Evolutionary conservation across 2,888 invertebrate genomes (phyloP).

Genomic region (Lepetodrilus schrolli): DNA sequence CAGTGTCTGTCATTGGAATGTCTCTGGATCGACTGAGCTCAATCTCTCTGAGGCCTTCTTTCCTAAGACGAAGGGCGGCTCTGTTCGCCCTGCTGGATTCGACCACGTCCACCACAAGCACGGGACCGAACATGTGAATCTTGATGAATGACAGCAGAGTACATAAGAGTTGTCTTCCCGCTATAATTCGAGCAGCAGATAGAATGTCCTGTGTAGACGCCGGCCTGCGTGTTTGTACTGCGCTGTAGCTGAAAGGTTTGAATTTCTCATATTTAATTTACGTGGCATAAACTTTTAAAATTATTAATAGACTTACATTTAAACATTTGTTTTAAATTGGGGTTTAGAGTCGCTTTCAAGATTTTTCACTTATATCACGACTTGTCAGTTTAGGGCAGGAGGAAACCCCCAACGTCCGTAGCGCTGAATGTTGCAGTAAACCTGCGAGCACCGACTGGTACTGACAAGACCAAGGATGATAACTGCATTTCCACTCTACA

Average conservation of each 20-base stretch:
- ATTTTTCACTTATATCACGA: too few relatives aligned
- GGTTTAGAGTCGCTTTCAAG: too few relatives aligned
- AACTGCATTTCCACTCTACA: too few relatives aligned
- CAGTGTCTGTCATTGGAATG: not conserved
- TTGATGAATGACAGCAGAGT: not conserved
- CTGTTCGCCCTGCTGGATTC: not conserved
- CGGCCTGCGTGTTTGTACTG: not conserved
- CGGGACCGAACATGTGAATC: not conserved
- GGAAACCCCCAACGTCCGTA: too few relatives aligned
- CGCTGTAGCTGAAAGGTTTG: slow-evolving; percentile 2
- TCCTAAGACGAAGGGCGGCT: not conserved
- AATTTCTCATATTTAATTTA: too few relatives aligned
- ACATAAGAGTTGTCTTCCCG: not conserved
- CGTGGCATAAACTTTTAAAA: too few relatives aligned
- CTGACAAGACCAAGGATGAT: too few relatives aligned
- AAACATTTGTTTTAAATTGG: too few relatives aligned
- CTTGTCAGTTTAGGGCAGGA: too few relatives aligned
- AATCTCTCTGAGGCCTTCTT: not conserved
- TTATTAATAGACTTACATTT: too few relatives aligned
- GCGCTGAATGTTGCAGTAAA: too few relatives aligned
- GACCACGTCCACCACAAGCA: not conserved
- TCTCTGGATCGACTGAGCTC: slow-evolving; percentile 1
- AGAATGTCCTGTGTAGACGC: not conserved
- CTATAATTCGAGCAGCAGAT: not conserved
- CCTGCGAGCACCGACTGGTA: too few relatives aligned